Conservation (phyloP, 2,888 invertebrate genomes). For the Pachliopta kotzebuea region DNA sequence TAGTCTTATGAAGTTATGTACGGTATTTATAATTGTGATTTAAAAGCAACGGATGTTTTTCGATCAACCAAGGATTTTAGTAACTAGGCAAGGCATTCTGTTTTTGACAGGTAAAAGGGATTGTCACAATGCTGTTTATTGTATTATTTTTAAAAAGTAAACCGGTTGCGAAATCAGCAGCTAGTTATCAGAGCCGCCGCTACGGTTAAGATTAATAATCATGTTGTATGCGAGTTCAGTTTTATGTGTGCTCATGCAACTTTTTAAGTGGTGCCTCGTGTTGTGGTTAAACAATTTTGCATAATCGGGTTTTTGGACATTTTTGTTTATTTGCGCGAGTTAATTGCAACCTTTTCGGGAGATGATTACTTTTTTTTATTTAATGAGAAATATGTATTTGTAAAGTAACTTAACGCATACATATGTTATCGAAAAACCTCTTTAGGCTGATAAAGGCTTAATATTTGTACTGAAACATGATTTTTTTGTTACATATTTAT, state of each 20-base stretch:
- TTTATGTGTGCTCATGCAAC: slow-evolving; percentile 14
- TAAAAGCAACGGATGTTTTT: neutral
- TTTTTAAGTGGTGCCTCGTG: slow-evolving; percentile 18
- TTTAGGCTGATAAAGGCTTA: too few relatives aligned
- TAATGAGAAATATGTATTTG: neutral
- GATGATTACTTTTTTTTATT: neutral
- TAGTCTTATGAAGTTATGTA: too few relatives aligned
- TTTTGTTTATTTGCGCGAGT: neutral
- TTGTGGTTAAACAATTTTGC: slow-evolving; percentile 16
- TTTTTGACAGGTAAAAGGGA: neutral
- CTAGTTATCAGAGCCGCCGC: slow-evolving; percentile 16
- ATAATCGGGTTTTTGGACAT: slow-evolving; percentile 2
- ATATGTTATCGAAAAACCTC: too few relatives aligned
- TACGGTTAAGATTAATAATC: slow-evolving; percentile 25
- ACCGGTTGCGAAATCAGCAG: slow-evolving; percentile 23
- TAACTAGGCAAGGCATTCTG: neutral
- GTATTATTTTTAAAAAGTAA: slow-evolving; percentile 6
- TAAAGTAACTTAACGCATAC: too few relatives aligned
- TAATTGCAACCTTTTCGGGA: neutral
- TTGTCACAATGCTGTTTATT: neutral
- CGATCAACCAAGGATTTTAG: neutral
- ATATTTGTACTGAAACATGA: too few relatives aligned
- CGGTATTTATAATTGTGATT: neutral
- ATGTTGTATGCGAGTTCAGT: slow-evolving; percentile 22
- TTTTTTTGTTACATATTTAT: too few relatives aligned